phyloP scores from a whole-genome alignment of 2,888 invertebrate genomes.

The Holacanthella duospinosa region DNA sequence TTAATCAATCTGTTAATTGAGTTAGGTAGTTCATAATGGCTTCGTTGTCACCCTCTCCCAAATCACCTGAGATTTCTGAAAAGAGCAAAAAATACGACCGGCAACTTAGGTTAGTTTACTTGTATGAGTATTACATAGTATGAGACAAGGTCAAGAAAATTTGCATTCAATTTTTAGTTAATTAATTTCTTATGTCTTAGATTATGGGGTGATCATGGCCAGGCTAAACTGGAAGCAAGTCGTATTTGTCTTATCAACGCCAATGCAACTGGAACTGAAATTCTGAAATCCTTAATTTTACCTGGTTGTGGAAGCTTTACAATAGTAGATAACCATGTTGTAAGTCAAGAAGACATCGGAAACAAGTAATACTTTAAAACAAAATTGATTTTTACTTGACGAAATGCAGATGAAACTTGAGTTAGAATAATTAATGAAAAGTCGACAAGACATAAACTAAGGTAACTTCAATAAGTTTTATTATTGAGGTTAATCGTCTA shows the following conservation, averaged over 20 bases:
- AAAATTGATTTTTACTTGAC: background rate
- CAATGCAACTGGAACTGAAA: slow-evolving; percentile 85
- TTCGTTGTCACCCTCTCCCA: slow-evolving; percentile 54
- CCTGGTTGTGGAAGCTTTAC: slow-evolving; percentile 89
- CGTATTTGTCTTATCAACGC: slow-evolving; percentile 90
- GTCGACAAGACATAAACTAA: too few relatives aligned
- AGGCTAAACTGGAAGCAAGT: slow-evolving; percentile 72
- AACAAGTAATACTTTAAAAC: slow-evolving; percentile 56
- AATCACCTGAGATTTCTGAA: slow-evolving; percentile 62
- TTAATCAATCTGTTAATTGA: too few relatives aligned
- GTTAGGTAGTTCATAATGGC: too few relatives aligned
- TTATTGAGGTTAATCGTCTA: too few relatives aligned
- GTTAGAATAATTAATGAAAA: too few relatives aligned
- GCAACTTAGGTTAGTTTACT: slow-evolving; percentile 53
- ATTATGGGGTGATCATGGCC: slow-evolving; percentile 98
- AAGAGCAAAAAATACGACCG: slow-evolving; percentile 70
- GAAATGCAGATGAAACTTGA: too few relatives aligned
- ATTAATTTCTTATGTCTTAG: slow-evolving; percentile 43
- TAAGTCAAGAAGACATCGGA: slow-evolving; percentile 83
- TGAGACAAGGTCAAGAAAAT: background rate
- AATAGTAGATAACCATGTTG: slow-evolving; percentile 77
- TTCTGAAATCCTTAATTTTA: slow-evolving; percentile 83
- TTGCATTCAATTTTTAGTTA: background rate
- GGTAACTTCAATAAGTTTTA: background rate
- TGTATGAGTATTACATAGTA: background rate